Percentiles rank a stretch among this genome's conserved stretches.
Evolutionary conservation across 2,797 vertebrate species (phyloP).

Genomic region (Buceros bicornis): DNA sequence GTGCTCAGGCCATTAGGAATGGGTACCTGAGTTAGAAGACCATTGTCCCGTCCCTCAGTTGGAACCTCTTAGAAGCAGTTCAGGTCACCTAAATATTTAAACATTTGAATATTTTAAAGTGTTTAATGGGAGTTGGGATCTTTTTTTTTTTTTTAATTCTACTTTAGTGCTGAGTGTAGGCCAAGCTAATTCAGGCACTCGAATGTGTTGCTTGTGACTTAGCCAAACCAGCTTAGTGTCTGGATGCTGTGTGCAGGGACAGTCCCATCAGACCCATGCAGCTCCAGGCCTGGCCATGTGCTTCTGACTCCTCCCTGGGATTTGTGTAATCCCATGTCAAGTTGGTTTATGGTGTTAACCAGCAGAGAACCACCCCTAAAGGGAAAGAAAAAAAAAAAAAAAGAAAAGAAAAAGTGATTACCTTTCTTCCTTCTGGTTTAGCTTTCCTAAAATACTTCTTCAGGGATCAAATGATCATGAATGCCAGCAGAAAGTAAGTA

Average conservation of each 20-base stretch:
- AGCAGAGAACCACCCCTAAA: background rate
- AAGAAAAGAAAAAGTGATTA: background rate
- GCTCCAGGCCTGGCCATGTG: background rate
- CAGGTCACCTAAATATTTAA: conserved; percentile 49
- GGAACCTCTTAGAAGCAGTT: background rate
- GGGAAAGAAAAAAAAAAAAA: too few species aligned
- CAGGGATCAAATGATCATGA: background rate
- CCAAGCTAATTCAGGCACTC: background rate
- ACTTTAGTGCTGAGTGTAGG: background rate
- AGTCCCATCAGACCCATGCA: background rate
- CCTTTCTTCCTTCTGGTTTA: background rate
- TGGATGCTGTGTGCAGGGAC: background rate
- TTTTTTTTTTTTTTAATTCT: background rate
- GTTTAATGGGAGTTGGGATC: conserved; percentile 5
- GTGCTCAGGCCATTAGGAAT: background rate
- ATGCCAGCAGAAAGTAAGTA: background rate
- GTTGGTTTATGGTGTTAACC: background rate
- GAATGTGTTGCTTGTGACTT: background rate
- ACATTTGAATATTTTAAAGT: conserved; percentile 50
- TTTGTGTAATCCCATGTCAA: background rate
- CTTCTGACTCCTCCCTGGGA: background rate
- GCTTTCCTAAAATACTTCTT: background rate
- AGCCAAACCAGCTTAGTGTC: background rate
- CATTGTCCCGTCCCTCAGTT: background rate
- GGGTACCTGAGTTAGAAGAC: background rate